phyloP scores from a whole-genome alignment of 2,113 vertebrate species.

The Calonectris borealis region DNA sequence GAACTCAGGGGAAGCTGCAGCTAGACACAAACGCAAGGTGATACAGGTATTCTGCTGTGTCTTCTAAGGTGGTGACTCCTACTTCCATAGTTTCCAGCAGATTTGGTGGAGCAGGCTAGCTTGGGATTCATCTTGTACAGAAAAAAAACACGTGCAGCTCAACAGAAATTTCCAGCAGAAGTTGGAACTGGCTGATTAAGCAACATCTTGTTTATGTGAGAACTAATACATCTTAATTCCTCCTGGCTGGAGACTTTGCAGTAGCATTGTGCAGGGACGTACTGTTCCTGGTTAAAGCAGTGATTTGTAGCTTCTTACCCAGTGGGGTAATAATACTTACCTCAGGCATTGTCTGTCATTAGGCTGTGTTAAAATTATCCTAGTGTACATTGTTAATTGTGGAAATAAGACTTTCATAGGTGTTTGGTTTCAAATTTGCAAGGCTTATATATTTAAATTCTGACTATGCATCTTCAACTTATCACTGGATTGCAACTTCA shows the following conservation, averaged over 20 bases:
- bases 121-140: not conserved
- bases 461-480: not conserved
- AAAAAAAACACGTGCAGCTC: not conserved
- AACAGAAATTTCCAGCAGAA: not conserved
- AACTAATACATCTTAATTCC: not conserved
- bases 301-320: not conserved
- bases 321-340: not conserved
- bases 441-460: not conserved
- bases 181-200: not conserved
- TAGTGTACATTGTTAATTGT: not conserved
- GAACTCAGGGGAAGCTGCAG: not conserved
- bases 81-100: not conserved
- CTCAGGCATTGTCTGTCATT: not conserved
- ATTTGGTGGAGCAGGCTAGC: not conserved
- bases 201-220: not conserved
- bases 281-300: not conserved
- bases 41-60: not conserved
- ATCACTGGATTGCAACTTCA: not conserved
- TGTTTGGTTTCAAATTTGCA: not conserved
- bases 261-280: not conserved
- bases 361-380: not conserved
- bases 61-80: not conserved
- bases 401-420: not conserved
- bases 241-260: not conserved
- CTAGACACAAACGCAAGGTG: not conserved